A percentile compares a stretch with the other conserved stretches of the same genome.
Conservation (phyloP, 2,113 vertebrate species). For the Pampusana beccarii region DNA sequence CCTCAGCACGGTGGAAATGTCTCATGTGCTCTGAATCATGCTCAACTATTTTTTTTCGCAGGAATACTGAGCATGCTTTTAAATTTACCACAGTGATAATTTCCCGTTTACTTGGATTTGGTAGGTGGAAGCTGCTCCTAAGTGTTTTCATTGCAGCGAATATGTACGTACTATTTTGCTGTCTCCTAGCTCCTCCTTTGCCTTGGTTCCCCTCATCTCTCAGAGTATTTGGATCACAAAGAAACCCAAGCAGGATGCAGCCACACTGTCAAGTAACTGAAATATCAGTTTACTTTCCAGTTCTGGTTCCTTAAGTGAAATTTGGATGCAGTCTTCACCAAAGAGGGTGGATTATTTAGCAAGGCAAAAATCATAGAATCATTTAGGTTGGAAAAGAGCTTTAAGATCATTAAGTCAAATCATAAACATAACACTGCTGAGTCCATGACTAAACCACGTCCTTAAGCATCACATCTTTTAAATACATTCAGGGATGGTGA, state of each 20-base stretch:
- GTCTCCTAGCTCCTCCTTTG: background rate
- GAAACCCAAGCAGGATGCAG: background rate
- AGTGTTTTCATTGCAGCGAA: background rate
- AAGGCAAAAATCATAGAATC: background rate
- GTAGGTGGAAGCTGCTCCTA: background rate
- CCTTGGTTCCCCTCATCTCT: background rate
- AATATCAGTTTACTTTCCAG: background rate
- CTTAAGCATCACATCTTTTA: background rate
- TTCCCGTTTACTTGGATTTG: background rate
- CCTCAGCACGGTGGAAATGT: background rate
- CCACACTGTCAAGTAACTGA: background rate
- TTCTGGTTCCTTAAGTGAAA: background rate
- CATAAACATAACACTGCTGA: accelerated
- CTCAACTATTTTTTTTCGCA: background rate
- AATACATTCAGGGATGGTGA: background rate
- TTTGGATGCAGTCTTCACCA: background rate
- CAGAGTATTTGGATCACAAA: background rate
- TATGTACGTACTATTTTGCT: accelerated
- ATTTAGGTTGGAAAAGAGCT: background rate
- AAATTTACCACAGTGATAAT: background rate
- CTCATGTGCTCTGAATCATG: background rate
- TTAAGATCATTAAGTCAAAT: accelerated
- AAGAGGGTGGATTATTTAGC: background rate
- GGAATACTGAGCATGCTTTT: background rate
- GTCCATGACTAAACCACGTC: background rate